Conservation (phyloP, 2,888 invertebrate genomes). For the Incurvaria masculella region DNA sequence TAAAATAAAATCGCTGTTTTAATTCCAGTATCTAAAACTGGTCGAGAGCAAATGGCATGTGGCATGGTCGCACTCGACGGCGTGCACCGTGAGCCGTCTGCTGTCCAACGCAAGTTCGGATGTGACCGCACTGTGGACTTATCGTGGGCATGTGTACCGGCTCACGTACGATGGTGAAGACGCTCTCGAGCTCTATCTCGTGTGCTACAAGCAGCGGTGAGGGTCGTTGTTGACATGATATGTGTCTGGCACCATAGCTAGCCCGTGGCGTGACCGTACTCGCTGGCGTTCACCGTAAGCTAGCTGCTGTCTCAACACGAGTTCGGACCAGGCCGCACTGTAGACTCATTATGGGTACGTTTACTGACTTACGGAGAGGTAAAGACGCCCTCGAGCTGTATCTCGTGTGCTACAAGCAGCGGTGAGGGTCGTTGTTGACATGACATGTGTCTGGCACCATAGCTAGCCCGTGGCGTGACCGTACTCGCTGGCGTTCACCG, state of each 20-base stretch:
- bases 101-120: constrained; percentile 31
- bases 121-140: constrained; percentile 33
- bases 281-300: constrained; percentile 17
- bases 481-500: constrained; percentile 22
- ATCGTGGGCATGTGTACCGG: constrained; percentile 31
- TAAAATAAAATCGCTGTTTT: too few species aligned
- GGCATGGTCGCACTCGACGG: constrained; percentile 24
- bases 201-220: constrained; percentile 39
- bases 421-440: constrained; percentile 21
- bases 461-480: constrained; percentile 34
- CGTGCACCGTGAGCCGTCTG: constrained; percentile 28
- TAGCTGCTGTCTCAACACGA: constrained; percentile 31
- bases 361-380: constrained; percentile 28
- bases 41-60: constrained; percentile 33
- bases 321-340: constrained; percentile 29
- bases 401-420: constrained; percentile 33
- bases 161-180: constrained; percentile 33
- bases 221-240: neutral
- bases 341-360: constrained; percentile 35
- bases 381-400: constrained; percentile 32
- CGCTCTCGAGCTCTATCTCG: constrained; percentile 26
- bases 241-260: neutral
- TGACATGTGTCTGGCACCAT: neutral
- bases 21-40: constrained; percentile 34
- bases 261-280: neutral